Conservation (phyloP, 2,113 vertebrate genomes). For the Pavo muticus region DNA sequence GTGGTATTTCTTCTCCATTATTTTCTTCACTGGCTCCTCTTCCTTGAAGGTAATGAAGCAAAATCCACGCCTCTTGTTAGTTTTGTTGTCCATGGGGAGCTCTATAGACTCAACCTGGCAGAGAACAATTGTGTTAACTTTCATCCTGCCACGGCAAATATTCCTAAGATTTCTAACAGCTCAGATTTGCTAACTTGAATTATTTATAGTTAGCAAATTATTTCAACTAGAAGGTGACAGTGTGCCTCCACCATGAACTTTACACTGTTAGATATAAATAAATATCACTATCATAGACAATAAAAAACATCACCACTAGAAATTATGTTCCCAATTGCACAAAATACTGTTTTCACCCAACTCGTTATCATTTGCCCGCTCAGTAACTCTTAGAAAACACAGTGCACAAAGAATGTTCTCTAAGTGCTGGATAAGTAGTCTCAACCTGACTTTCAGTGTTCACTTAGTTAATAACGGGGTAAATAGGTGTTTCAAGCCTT, state of each 20-base stretch:
- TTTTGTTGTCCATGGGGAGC: conserved; percentile 98
- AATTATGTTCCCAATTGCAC: not conserved
- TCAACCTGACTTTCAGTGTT: not conserved
- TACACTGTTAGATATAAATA: not conserved
- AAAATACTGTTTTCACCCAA: not conserved
- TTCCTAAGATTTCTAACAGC: not conserved
- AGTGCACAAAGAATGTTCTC: not conserved
- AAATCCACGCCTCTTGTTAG: conserved; percentile 98
- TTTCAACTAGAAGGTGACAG: not conserved
- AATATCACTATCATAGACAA: not conserved
- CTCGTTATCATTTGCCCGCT: not conserved
- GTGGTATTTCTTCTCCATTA: conserved; percentile 99
- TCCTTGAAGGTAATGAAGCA: conserved; percentile 99
- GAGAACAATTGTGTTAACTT: not conserved
- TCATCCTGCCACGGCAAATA: not conserved
- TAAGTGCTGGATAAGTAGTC: not conserved
- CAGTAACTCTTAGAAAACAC: not conserved
- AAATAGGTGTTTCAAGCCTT: not conserved
- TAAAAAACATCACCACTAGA: not conserved
- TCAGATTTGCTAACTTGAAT: not conserved
- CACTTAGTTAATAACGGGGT: not conserved
- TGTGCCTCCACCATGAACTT: rapidly evolving
- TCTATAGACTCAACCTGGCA: conserved; percentile 95
- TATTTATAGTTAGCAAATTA: not conserved
- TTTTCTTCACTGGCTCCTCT: conserved; percentile 95